Conservation (phyloP, 2,888 invertebrate genomes). For the Zonitis immaculata region DNA sequence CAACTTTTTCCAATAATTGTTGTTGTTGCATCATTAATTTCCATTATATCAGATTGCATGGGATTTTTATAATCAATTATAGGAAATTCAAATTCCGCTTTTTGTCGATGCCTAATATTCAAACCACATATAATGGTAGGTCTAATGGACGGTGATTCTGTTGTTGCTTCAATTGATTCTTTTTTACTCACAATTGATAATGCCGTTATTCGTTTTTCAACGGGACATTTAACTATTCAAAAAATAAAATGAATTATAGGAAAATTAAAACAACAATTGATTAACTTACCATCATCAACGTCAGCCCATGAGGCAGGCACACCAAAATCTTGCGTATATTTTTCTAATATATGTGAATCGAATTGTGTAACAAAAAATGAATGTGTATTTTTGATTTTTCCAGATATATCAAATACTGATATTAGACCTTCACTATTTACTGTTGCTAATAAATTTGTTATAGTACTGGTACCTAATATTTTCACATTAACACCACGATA, state of each 20-base stretch:
- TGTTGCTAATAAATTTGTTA: slow-evolving; percentile 52
- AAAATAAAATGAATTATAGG: neutral
- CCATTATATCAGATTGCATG: slow-evolving; percentile 39
- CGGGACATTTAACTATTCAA: slow-evolving; percentile 39
- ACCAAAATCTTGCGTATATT: slow-evolving; percentile 47
- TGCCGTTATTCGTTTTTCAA: slow-evolving; percentile 47
- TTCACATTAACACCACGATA: slow-evolving; percentile 36
- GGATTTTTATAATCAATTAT: slow-evolving; percentile 64
- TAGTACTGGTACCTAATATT: slow-evolving; percentile 41
- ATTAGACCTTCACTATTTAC: slow-evolving; percentile 61
- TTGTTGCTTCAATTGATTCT: slow-evolving; percentile 13
- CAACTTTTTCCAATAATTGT: slow-evolving; percentile 23
- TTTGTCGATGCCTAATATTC: slow-evolving; percentile 35
- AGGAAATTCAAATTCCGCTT: slow-evolving; percentile 20
- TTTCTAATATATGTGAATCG: slow-evolving; percentile 46
- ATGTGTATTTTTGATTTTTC: slow-evolving; percentile 67
- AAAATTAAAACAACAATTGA: neutral
- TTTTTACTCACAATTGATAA: slow-evolving; percentile 47
- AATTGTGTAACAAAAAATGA: slow-evolving; percentile 52
- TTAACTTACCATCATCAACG: slow-evolving; percentile 39
- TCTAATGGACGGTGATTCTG: slow-evolving; percentile 35
- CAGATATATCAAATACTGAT: slow-evolving; percentile 78
- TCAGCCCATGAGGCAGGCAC: slow-evolving; percentile 38
- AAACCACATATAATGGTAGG: slow-evolving; percentile 54
- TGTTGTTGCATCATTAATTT: slow-evolving; percentile 34